These are phyloP conservation scores for Cephalotes varians DNA, from an alignment of 2,888 invertebrate genomes.

Conservation along the genomic window DNA sequence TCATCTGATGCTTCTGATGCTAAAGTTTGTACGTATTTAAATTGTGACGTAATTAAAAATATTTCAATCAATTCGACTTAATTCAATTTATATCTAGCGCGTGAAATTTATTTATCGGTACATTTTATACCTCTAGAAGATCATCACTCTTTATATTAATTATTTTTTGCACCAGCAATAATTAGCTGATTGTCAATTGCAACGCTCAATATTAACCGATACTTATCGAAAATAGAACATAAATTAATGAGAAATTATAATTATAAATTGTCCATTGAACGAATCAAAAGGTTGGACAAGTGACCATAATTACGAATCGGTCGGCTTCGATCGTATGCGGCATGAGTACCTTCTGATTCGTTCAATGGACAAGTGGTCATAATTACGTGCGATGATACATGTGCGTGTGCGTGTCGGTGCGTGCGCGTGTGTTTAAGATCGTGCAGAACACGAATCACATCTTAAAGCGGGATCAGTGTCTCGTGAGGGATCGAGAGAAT, in stretches of 20 bases:
- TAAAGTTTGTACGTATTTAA: no score
- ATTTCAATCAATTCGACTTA: background rate
- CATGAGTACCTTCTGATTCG: slow-evolving; percentile 74
- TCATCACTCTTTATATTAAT: background rate
- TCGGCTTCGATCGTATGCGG: background rate
- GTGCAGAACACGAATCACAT: slow-evolving; percentile 71
- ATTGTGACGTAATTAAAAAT: no score
- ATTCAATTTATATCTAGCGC: background rate
- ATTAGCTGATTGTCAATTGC: background rate
- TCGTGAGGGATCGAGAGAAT: slow-evolving; percentile 77
- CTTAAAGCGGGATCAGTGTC: slow-evolving; percentile 78
- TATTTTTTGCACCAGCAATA: background rate
- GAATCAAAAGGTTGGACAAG: no score
- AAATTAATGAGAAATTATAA: background rate
- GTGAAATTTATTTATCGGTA: background rate
- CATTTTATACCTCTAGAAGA: background rate
- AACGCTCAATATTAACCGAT: background rate
- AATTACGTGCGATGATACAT: slow-evolving; percentile 69
- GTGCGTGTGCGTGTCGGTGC: slow-evolving; percentile 56
- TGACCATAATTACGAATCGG: no score
- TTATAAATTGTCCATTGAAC: no score
- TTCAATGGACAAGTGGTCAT: slow-evolving; percentile 74
- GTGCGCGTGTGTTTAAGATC: slow-evolving; percentile 63
- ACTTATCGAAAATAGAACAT: background rate
- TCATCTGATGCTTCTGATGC: background rate